Percentiles rank a stretch among this genome's conserved stretches.
phyloP scores from a whole-genome alignment of 2,797 vertebrate species.

The Megalops cyprinoides region DNA sequence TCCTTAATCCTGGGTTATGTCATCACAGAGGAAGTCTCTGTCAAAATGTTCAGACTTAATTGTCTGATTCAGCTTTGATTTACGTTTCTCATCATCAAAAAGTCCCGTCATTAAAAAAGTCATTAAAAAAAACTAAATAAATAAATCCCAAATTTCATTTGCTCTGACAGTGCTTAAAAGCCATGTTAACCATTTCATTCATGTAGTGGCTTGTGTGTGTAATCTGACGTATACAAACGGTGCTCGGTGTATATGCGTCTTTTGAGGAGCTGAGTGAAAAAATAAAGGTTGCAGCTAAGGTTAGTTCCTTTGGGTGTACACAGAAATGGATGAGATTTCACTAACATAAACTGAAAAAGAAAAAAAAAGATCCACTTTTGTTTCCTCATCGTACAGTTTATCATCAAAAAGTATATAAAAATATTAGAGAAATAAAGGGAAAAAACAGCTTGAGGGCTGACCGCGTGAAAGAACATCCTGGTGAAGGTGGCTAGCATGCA shows the following conservation, averaged over 20 bases:
- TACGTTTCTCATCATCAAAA: slow-evolving; percentile 40
- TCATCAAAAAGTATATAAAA: slow-evolving; percentile 41
- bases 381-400: slow-evolving; percentile 41
- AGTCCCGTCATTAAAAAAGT: slow-evolving; percentile 64
- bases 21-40: slow-evolving; percentile 19
- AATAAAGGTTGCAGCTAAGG: background rate
- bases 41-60: slow-evolving; percentile 21
- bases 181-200: slow-evolving; percentile 15
- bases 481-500: slow-evolving; percentile 18
- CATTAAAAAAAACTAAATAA: slow-evolving; percentile 61
- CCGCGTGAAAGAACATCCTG: slow-evolving; percentile 36
- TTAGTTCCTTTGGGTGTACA: slow-evolving; percentile 7
- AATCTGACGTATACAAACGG: slow-evolving; percentile 13
- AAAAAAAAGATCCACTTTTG: slow-evolving; percentile 25
- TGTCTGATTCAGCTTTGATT: slow-evolving; percentile 2
- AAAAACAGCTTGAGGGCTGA: slow-evolving; percentile 14
- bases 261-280: background rate
- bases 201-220: too few species aligned
- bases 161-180: slow-evolving; percentile 27
- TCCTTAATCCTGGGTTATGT: slow-evolving; percentile 5
- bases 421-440: slow-evolving; percentile 25
- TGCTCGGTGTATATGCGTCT: slow-evolving; percentile 5
- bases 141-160: slow-evolving; percentile 52
- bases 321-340: background rate
- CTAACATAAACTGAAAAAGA: slow-evolving; percentile 25